Evolutionary conservation across 2,113 vertebrate genomes (phyloP).

Genomic region (Podocnemis expansa): DNA sequence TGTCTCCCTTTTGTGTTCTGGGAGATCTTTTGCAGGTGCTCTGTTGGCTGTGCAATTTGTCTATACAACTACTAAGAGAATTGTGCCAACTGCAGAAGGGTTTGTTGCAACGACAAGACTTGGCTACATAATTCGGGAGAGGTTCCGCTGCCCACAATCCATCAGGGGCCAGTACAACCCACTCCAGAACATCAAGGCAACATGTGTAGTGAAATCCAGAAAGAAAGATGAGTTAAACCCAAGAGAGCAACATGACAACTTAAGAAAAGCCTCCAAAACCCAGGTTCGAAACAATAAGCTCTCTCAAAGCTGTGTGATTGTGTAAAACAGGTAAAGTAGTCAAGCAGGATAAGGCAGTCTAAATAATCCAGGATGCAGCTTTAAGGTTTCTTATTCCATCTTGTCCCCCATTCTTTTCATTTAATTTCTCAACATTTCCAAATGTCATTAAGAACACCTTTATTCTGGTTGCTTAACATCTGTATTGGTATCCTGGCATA

Average conservation of each 20-base stretch:
- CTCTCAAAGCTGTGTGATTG: background rate
- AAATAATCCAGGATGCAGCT: rapidly evolving
- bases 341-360: rapidly evolving
- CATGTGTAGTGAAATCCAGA: conserved; percentile 73
- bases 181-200: conserved; percentile 73
- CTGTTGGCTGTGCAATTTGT: conserved; percentile 80
- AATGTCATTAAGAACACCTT: no score
- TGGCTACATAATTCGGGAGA: conserved; percentile 72
- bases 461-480: no score
- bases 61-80: conserved; percentile 74
- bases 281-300: background rate
- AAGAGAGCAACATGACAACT: background rate
- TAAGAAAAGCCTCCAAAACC: background rate
- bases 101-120: conserved; percentile 77
- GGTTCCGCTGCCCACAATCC: conserved; percentile 73
- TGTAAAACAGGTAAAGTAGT: background rate
- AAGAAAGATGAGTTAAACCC: background rate
- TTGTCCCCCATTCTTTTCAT: no score
- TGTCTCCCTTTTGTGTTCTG: background rate
- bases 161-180: conserved; percentile 66
- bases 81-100: conserved; percentile 73
- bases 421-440: no score
- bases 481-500: no score
- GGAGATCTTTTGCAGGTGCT: conserved; percentile 60
- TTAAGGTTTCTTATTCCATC: no score